Conservation (phyloP, 2,888 invertebrate species). For the Phalera bucephala region DNA sequence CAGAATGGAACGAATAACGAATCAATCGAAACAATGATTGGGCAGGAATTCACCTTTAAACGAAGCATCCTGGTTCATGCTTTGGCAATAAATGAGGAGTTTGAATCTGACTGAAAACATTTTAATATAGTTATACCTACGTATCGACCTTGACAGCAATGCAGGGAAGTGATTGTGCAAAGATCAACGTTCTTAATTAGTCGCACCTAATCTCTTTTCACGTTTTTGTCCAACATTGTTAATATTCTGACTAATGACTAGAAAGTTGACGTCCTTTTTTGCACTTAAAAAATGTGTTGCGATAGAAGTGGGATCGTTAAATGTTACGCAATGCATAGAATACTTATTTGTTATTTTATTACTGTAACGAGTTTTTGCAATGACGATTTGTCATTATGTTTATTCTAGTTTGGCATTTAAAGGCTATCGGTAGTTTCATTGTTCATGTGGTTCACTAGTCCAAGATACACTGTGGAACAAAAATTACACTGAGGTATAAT, state of each 20-base stretch:
- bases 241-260: conserved; percentile 14
- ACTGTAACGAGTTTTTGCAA: conserved; percentile 17
- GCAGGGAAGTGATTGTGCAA: neutral
- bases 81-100: too few relatives aligned
- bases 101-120: too few relatives aligned
- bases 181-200: neutral
- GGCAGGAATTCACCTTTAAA: too few relatives aligned
- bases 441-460: too few relatives aligned
- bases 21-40: too few relatives aligned
- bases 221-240: conserved; percentile 2
- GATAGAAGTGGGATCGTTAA: neutral
- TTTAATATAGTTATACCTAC: neutral
- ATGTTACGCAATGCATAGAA: conserved; percentile 13
- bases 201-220: neutral
- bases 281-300: conserved; percentile 1
- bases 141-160: neutral
- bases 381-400: conserved; percentile 7
- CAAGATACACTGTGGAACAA: too few relatives aligned
- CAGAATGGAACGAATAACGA: too few relatives aligned
- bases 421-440: too few relatives aligned
- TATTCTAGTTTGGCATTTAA: too few relatives aligned
- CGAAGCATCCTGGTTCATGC: too few relatives aligned
- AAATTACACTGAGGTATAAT: too few relatives aligned
- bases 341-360: conserved; percentile 16
- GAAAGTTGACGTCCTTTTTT: conserved; percentile 21